Percentiles rank a stretch among this genome's conserved stretches.
Conservation (phyloP, 2,113 vertebrate genomes). For the Bubo bubo region DNA sequence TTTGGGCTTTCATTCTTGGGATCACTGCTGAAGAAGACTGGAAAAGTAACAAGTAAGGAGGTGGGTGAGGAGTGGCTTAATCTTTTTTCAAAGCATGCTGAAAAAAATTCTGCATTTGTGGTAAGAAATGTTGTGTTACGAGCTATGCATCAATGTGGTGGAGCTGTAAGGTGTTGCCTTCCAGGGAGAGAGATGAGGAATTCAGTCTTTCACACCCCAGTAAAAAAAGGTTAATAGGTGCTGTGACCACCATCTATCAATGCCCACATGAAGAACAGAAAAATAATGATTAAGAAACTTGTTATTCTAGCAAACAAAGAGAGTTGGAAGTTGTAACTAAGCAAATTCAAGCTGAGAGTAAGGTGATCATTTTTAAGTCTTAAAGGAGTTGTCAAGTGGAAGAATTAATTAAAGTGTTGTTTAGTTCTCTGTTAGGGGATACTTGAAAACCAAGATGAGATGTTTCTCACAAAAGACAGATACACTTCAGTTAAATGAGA, state of each 20-base stretch:
- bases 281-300: background rate
- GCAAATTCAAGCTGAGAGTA: background rate
- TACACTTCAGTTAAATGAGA: background rate
- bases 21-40: background rate
- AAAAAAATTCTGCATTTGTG: background rate
- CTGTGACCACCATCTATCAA: background rate
- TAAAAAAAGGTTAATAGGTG: background rate
- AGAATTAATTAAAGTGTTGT: background rate
- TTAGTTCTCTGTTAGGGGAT: background rate
- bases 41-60: background rate
- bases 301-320: background rate
- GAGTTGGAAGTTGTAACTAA: background rate
- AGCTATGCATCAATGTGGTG: background rate
- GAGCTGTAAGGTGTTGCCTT: background rate
- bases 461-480: background rate
- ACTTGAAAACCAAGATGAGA: background rate
- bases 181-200: background rate
- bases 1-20: background rate
- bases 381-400: background rate
- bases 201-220: background rate
- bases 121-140: background rate
- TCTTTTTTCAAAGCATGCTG: background rate
- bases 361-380: background rate
- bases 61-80: background rate
- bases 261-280: background rate